A percentile compares a stretch with the other conserved stretches of the same genome.
These are phyloP conservation scores for Hypotaenidia philippensis DNA, from an alignment of 2,797 vertebrate species.

Conservation along the genomic window DNA sequence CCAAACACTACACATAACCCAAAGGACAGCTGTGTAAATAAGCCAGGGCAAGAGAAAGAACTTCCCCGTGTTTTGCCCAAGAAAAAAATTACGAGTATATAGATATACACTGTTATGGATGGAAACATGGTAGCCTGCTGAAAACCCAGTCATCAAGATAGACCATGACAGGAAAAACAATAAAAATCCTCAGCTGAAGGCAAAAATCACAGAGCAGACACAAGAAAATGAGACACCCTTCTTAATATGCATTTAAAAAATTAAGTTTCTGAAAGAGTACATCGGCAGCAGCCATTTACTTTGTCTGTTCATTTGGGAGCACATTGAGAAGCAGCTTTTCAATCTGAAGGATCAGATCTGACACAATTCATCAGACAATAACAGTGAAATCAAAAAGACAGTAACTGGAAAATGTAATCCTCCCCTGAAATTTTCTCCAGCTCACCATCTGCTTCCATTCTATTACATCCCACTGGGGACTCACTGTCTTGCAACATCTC, in stretches of 20 bases:
- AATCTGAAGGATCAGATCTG: constrained; percentile 65
- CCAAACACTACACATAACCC: neutral
- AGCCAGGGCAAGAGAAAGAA: neutral
- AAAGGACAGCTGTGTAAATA: neutral
- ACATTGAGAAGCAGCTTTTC: constrained; percentile 48
- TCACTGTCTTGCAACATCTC: constrained; percentile 40
- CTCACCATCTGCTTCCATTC: constrained; percentile 69
- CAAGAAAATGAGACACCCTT: neutral
- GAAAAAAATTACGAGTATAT: neutral
- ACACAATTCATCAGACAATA: constrained; percentile 72
- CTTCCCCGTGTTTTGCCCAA: neutral
- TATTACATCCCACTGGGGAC: constrained; percentile 58
- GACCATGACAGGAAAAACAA: neutral
- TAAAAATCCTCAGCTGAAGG: neutral
- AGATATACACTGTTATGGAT: neutral
- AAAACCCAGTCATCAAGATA: neutral
- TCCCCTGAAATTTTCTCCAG: constrained; percentile 64
- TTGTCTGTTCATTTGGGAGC: constrained; percentile 49
- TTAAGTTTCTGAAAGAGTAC: constrained; percentile 36
- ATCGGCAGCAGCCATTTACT: constrained; percentile 46
- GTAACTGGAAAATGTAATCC: constrained; percentile 69
- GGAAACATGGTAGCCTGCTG: neutral
- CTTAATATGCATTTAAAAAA: constrained; percentile 42
- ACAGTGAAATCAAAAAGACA: constrained; percentile 70
- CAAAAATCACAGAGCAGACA: neutral